Percentiles rank a stretch among this genome's conserved stretches.
These are phyloP conservation scores for Thunnus thynnus DNA, from an alignment of 2,113 vertebrate species.

Conservation along the genomic window DNA sequence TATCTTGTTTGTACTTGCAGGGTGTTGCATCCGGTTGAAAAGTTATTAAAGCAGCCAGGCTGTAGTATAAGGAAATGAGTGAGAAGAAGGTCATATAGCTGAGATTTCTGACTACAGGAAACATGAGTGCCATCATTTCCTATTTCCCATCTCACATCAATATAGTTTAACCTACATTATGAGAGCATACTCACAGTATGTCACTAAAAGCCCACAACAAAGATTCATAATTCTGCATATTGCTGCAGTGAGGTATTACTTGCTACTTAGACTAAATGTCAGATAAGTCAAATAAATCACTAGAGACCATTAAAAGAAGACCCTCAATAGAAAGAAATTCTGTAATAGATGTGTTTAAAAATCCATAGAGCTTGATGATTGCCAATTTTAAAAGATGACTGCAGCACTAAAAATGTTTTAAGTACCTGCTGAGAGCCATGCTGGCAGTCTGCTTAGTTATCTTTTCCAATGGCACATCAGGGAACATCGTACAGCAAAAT, in stretches of 20 bases:
- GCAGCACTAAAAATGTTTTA: not conserved
- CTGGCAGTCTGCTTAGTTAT: not conserved
- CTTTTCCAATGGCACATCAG: conserved; percentile 1
- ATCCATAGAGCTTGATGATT: not conserved
- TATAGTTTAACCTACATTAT: not conserved
- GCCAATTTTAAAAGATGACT: not conserved
- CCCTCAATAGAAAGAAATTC: too few species aligned
- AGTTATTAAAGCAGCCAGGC: conserved; percentile 21
- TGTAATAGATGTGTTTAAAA: not conserved
- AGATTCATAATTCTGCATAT: not conserved
- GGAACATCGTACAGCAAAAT: conserved; percentile 2
- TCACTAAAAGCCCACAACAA: not conserved
- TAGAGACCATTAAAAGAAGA: too few species aligned
- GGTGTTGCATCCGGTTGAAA: conserved; percentile 37
- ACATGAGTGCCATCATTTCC: not conserved
- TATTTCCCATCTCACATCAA: not conserved
- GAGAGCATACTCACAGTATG: not conserved
- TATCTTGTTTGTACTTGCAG: conserved; percentile 35
- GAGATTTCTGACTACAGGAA: conserved; percentile 26
- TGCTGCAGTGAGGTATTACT: too few species aligned
- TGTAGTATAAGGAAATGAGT: not conserved
- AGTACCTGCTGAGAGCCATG: not conserved
- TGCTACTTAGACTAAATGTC: not conserved
- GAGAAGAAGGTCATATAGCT: conserved; percentile 28
- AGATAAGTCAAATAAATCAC: not conserved